A percentile compares a stretch with the other conserved stretches of the same genome.
These are phyloP conservation scores for Brachypodius melanocephalos DNA, from an alignment of 2,113 vertebrate genomes.

Conservation along the genomic window DNA sequence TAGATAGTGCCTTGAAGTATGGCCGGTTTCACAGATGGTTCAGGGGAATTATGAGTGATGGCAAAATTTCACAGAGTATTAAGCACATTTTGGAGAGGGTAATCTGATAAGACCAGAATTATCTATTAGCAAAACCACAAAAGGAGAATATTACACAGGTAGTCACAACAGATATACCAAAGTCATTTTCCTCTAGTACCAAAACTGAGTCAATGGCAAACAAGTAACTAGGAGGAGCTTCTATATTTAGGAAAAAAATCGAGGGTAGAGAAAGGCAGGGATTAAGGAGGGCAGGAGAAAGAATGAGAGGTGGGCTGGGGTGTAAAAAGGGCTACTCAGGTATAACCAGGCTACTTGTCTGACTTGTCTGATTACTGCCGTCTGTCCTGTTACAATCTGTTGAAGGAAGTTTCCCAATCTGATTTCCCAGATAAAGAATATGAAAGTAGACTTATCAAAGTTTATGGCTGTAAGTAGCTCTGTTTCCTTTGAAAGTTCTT, in stretches of 20 bases:
- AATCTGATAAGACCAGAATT: background rate
- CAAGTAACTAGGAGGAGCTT: background rate
- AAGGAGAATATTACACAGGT: background rate
- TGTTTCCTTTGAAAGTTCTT: background rate
- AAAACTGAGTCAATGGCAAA: background rate
- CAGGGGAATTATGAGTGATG: background rate
- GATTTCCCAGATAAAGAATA: background rate
- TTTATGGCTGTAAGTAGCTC: background rate
- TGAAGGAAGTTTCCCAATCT: background rate
- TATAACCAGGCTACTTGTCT: background rate
- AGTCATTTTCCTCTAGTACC: background rate
- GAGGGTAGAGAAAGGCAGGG: background rate
- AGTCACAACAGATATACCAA: background rate
- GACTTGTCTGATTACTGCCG: background rate
- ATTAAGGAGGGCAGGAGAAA: background rate
- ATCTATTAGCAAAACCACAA: background rate
- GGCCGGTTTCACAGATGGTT: accelerated
- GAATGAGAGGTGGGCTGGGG: background rate
- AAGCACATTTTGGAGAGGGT: background rate
- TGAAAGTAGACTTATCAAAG: background rate
- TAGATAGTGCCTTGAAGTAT: background rate
- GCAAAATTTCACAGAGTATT: background rate
- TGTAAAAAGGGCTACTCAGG: background rate
- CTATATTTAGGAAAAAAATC: background rate
- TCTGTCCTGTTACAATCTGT: background rate